Evolutionary conservation across 2,113 vertebrate genomes (phyloP), one percentile per base, ranked within the genome.

Genomic region (Lucifuga dentata): DNA sequence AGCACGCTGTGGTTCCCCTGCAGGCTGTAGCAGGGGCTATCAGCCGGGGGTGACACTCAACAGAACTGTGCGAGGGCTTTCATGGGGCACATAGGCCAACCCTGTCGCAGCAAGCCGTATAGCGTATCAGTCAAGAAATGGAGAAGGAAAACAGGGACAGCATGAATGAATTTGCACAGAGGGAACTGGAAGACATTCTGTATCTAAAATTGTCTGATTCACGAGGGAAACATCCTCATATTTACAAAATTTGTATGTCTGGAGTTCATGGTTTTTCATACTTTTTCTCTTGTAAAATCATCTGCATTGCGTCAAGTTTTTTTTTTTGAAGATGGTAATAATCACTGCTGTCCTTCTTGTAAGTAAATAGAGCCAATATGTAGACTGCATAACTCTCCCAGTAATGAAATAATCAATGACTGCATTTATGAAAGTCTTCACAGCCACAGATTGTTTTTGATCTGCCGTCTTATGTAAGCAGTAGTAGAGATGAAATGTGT

Each of bases 11-110:
- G 86, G 81, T 87, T 90, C 87, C 39, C 48, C 80, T 68, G 71
- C 73, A 68, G 32, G 79, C 76, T 68, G 77, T 75, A 33, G 65
- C 75, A 58, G 81, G 53, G 80, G 73, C 78, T 38, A 17, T 62
- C 44, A 62, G 84, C 75, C 83, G 73, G 64, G 75, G 73, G 78
- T 86, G 81, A 88, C 87, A 86, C 88, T 89, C 86, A 80, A 75
- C 79, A 86, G 86, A 86, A 60, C 72, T 52, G 73, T 38, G 70
- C 55, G 68, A 73, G 44, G 52, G 38, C 57, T 61, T 68, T 76
- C 74, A 62, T 53, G 36, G 55, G 36, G 43, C 74, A 36, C 64
- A 57, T 15, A 69, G 65, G 43, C 71, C 61, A 73, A 48, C 51
- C 49, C 60, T 56, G 51, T 66, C 53, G 13, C 57, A 48, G 29